These are phyloP conservation scores for Eristalis pertinax DNA, from an alignment of 2,888 invertebrate genomes.

Conservation along the genomic window DNA sequence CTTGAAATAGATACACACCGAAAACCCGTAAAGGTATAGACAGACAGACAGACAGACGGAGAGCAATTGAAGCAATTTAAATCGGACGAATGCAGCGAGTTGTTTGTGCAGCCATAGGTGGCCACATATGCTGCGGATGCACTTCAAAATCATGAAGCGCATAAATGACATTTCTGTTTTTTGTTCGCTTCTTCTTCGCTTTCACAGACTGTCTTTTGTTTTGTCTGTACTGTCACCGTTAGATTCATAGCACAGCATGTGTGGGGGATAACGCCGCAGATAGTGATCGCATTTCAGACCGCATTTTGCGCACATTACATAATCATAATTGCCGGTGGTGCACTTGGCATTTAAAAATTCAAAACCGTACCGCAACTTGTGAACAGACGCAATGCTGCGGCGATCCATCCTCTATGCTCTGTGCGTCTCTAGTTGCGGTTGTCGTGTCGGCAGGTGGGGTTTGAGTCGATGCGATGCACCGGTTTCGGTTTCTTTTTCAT, in stretches of 20 bases:
- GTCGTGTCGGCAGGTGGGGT: slow-evolving; percentile 5
- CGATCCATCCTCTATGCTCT: slow-evolving; percentile 6
- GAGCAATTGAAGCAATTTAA: slow-evolving; percentile 59
- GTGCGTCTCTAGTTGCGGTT: slow-evolving; percentile 46
- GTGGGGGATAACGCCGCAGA: slow-evolving; percentile 35
- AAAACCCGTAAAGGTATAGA: slow-evolving; percentile 7
- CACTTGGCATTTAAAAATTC: slow-evolving; percentile 69
- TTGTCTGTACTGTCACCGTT: background rate
- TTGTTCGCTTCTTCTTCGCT: background rate
- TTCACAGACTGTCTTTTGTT: slow-evolving; percentile 3
- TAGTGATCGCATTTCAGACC: slow-evolving; percentile 66
- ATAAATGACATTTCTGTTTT: slow-evolving; percentile 51
- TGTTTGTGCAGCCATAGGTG: background rate
- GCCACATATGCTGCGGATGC: slow-evolving; percentile 31
- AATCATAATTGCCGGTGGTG: slow-evolving; percentile 64
- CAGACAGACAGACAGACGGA: slow-evolving; percentile 24
- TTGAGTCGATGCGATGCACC: background rate
- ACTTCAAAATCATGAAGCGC: slow-evolving; percentile 61
- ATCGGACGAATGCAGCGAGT: slow-evolving; percentile 35
- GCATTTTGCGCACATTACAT: slow-evolving; percentile 62
- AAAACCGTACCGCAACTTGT: slow-evolving; percentile 54
- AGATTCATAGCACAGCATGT: background rate
- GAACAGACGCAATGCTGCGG: slow-evolving; percentile 27
- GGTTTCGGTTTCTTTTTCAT: background rate
- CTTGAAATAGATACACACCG: slow-evolving; percentile 55